Percentiles rank a stretch among this genome's conserved stretches.
These are phyloP conservation scores for Ladona fulva DNA, from an alignment of 1,140 invertebrate genomes.

Conservation along the genomic window DNA sequence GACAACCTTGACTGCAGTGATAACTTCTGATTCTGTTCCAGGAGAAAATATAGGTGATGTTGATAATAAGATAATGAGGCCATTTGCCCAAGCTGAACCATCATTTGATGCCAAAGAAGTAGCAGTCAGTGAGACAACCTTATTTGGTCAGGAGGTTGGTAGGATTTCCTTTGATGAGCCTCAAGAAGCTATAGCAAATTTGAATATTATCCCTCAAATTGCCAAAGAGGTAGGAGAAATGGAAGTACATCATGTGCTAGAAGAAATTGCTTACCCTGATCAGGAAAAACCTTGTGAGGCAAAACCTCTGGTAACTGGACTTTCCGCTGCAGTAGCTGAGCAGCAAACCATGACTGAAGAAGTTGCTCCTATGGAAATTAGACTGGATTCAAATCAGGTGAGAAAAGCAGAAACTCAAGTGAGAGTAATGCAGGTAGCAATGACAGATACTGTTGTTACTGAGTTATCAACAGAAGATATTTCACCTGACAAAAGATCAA, in stretches of 20 bases:
- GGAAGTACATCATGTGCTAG: neutral
- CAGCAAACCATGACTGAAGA: neutral
- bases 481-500: constrained; percentile 12
- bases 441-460: constrained; percentile 14
- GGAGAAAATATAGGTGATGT: constrained; percentile 21
- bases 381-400: neutral
- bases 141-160: constrained; percentile 17
- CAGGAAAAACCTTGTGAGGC: neutral
- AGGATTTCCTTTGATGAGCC: constrained; percentile 29
- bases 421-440: neutral
- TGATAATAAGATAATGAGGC: constrained; percentile 4
- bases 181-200: neutral
- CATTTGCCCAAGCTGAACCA: constrained; percentile 15
- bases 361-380: neutral
- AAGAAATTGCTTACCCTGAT: neutral
- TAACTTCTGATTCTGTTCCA: neutral
- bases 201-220: neutral
- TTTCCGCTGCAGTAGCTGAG: neutral
- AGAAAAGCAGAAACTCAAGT: neutral
- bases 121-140: constrained; percentile 19
- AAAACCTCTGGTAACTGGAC: neutral
- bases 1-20: neutral
- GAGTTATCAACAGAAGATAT: constrained; percentile 20
- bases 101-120: constrained; percentile 28
- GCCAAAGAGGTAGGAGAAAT: neutral